phyloP scores from a whole-genome alignment of 1,140 invertebrate species.

The Rhyzopertha dominica region DNA sequence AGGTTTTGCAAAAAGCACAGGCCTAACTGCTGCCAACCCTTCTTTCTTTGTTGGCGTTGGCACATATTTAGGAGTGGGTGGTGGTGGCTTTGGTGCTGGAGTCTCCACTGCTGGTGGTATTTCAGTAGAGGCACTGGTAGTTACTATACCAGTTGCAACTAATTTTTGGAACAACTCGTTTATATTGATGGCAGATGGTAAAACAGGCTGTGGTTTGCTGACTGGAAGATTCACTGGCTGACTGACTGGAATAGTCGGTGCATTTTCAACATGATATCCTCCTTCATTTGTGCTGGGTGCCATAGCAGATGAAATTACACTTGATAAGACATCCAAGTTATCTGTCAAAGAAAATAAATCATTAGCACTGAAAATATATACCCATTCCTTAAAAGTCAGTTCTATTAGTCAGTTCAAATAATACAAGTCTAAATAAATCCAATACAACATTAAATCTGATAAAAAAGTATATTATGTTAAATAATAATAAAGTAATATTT shows the following conservation, averaged over 20 bases:
- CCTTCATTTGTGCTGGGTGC: conserved; percentile 52
- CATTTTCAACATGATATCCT: conserved; percentile 50
- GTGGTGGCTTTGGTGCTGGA: conserved; percentile 8
- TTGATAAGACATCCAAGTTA: conserved; percentile 58
- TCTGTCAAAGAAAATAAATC: too few species aligned
- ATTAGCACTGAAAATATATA: too few species aligned
- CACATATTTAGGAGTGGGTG: conserved; percentile 7
- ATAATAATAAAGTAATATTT: conserved; percentile 8
- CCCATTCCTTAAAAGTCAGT: too few species aligned
- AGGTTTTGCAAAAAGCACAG: conserved; percentile 60
- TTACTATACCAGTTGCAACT: conserved; percentile 78
- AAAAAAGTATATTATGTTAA: conserved; percentile 17
- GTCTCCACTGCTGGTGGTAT: conserved; percentile 7
- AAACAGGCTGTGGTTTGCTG: conserved; percentile 35
- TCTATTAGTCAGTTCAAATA: too few species aligned
- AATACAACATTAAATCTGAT: conserved; percentile 20
- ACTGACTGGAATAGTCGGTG: conserved; percentile 32
- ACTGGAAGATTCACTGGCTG: conserved; percentile 38
- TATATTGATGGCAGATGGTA: conserved; percentile 56
- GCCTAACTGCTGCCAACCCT: conserved; percentile 47
- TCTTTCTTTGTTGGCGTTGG: conserved; percentile 19
- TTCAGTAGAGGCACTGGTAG: conserved; percentile 30
- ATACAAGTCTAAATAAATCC: too few species aligned
- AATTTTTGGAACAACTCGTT: conserved; percentile 79
- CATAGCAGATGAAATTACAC: conserved; percentile 57